Conservation (phyloP, 35 echinoderm and acorn worm species). For the Heliocidaris tuberculata region DNA sequence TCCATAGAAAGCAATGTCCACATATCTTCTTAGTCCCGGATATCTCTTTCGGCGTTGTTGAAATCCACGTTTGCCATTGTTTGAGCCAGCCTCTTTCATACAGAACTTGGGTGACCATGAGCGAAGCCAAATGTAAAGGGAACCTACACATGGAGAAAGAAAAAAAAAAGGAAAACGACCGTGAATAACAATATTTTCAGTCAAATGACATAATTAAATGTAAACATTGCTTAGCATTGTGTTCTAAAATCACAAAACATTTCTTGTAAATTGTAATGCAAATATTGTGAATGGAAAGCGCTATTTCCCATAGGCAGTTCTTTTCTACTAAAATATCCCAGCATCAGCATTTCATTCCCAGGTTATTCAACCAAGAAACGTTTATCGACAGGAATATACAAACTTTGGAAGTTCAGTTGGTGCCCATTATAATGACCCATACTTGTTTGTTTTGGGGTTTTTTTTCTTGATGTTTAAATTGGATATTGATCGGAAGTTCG, state of each 20-base stretch:
- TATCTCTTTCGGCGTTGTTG: too few species aligned
- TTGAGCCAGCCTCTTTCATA: not conserved
- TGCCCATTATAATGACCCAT: not conserved
- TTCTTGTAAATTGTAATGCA: not conserved
- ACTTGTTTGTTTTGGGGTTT: not conserved
- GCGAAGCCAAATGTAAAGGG: not conserved
- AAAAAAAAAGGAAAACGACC: not conserved
- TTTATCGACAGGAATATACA: not conserved
- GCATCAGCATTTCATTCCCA: not conserved
- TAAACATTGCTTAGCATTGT: not conserved
- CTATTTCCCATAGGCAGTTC: not conserved
- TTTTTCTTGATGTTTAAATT: not conserved
- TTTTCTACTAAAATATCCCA: not conserved
- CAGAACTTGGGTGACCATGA: not conserved
- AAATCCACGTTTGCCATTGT: too few species aligned
- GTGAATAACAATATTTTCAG: not conserved
- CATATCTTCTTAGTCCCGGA: not conserved
- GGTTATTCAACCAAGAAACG: not conserved
- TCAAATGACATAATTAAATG: not conserved
- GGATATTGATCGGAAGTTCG: constrained; percentile 1
- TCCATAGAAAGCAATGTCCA: not conserved
- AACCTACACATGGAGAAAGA: not conserved
- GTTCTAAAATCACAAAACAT: not conserved
- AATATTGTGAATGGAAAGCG: not conserved
- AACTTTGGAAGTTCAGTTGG: not conserved